These are phyloP conservation scores for Sebastes iracundus DNA, from an alignment of 2,797 vertebrate genomes.

Conservation along the genomic window DNA sequence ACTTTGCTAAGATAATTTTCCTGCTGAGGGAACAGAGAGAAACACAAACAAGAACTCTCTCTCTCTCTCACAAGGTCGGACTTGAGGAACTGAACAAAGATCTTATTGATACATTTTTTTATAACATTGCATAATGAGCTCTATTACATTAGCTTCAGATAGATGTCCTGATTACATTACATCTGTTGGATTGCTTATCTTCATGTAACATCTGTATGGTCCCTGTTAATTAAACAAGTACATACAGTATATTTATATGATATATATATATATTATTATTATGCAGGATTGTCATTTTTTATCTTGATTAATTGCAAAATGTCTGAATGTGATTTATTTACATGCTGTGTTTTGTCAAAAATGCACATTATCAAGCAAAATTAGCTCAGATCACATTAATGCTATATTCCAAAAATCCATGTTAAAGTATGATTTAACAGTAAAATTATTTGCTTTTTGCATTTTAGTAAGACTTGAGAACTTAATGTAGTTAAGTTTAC, in stretches of 20 bases:
- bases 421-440: background rate
- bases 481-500: no score
- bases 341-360: background rate
- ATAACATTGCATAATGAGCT: background rate
- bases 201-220: background rate
- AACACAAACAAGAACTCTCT: background rate
- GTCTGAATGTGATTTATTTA: background rate
- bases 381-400: background rate
- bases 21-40: constrained; percentile 20
- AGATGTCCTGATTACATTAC: background rate
- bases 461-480: background rate
- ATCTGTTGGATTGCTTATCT: background rate
- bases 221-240: background rate
- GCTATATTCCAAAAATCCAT: background rate
- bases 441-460: background rate
- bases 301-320: background rate
- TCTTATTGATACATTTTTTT: background rate
- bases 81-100: background rate
- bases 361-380: background rate
- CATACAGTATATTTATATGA: background rate
- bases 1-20: constrained; percentile 50
- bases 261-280: background rate
- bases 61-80: background rate
- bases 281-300: background rate
- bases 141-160: background rate